Evolutionary conservation across 2,113 vertebrate species (phyloP), one percentile per base, ranked within the genome.

Genomic region (Cygnus buccinator): DNA sequence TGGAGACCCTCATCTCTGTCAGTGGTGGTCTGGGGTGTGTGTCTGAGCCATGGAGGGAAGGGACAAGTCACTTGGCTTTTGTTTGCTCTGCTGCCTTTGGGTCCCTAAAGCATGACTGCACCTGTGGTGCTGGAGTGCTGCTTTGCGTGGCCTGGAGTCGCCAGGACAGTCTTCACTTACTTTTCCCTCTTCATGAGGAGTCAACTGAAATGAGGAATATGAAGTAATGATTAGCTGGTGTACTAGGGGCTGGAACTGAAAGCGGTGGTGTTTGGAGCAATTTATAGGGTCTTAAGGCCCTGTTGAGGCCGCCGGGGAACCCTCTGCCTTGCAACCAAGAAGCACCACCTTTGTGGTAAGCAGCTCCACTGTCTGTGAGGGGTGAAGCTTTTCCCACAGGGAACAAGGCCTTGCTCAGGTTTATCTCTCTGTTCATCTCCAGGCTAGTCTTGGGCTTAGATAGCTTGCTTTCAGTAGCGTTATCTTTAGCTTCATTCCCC

Each of bases 401-500:
- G 3, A 80, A 8, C 9, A 62, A 10, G 11, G 4, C 73, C 46
- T 71, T 82, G 6, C 37, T 66, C 0, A 0, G 7, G 15, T 46
- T 75, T 75, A 90, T 61, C 46, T 28, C 41, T 79, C 29, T 86
- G 57, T 46, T 84, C 3, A 3, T 77, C 75, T 86, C 1, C 1
- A 23, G 78, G 43, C 33, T 67, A 39, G 25, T 65, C 37, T 86
- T 88, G 61, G 65, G 35, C 55, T 62, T 63, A 3, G 3, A 15
- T 82, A 65, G 48, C 74, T 93, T 84, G 61, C 50, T 93, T 75
- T 80, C 62, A 67, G 54, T 66, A 70, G 55, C n/a, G 22, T 57
- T 86, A 7, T 71, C 68, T 89, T 57, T 71, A 84, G 16, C 48
- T 94, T 93, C 16, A 14, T 68, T 96, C 68, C 72, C 19, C 23